phyloP scores from a whole-genome alignment of 1,140 invertebrate species.

The Drosophila sechellia region DNA sequence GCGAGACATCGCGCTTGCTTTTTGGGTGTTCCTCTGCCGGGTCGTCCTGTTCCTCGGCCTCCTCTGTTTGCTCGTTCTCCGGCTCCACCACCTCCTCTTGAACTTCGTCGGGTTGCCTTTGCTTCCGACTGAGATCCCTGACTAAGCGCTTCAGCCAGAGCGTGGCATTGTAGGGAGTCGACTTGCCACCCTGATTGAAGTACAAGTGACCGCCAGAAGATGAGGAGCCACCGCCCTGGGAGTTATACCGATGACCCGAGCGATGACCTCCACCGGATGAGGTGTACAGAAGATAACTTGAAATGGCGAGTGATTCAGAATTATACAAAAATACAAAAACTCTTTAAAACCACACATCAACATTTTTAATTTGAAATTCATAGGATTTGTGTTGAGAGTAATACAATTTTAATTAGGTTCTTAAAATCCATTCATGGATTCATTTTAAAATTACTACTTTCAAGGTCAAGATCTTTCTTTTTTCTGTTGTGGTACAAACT shows the following conservation, averaged over 20 bases:
- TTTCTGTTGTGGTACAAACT: background rate
- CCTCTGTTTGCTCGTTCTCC: background rate
- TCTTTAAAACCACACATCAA: too few relatives aligned
- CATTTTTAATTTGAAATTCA: background rate
- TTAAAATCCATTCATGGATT: background rate
- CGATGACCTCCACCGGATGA: constrained; percentile 57
- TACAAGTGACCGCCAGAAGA: constrained; percentile 36
- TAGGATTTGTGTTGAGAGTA: background rate
- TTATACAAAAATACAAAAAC: background rate
- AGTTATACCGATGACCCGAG: constrained; percentile 32
- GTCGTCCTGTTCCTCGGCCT: constrained; percentile 3
- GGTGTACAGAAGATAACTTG: constrained; percentile 73
- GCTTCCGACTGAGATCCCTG: constrained; percentile 65
- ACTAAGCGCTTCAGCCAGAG: constrained; percentile 77
- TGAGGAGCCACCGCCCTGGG: constrained; percentile 9
- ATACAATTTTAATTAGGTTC: background rate
- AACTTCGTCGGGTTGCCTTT: background rate
- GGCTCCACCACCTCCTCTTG: constrained; percentile 1
- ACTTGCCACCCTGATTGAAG: constrained; percentile 60
- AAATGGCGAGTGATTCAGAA: background rate
- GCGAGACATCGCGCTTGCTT: constrained; percentile 72
- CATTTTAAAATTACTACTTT: background rate
- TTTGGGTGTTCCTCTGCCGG: constrained; percentile 19
- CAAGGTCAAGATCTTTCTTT: background rate
- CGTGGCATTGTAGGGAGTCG: constrained; percentile 76